Conservation (phyloP, 1,140 invertebrate species). For the Lepidurus arcticus region DNA sequence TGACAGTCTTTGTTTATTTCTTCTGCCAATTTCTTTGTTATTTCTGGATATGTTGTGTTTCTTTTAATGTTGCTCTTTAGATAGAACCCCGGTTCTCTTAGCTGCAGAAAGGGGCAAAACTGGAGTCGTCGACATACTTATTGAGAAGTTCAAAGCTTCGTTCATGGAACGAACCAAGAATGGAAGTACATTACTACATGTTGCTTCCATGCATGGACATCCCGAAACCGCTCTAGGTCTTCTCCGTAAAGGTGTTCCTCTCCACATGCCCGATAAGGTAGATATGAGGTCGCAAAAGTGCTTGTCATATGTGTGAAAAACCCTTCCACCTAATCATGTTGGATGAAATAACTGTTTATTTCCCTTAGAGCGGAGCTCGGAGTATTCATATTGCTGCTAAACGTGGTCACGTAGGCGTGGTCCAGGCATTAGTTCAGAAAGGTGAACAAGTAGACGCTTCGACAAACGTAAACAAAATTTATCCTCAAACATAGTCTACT, state of each 20-base stretch:
- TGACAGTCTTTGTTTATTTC: constrained; percentile 25
- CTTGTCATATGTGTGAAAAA: background rate
- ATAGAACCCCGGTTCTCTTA: constrained; percentile 92
- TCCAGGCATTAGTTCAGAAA: constrained; percentile 89
- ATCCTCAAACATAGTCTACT: background rate
- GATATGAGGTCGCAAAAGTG: constrained; percentile 1
- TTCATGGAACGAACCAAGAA: constrained; percentile 92
- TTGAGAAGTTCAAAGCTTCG: constrained; percentile 95
- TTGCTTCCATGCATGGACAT: constrained; percentile 91
- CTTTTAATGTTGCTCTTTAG: constrained; percentile 48
- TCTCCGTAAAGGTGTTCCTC: constrained; percentile 96
- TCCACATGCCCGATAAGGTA: constrained; percentile 98
- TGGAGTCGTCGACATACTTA: constrained; percentile 86
- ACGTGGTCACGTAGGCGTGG: constrained; percentile 93
- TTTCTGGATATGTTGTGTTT: constrained; percentile 33
- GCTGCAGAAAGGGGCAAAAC: constrained; percentile 96
- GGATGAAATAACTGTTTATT: background rate
- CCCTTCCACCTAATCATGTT: background rate
- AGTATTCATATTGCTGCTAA: constrained; percentile 87
- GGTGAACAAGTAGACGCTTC: constrained; percentile 92
- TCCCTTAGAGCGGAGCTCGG: constrained; percentile 66
- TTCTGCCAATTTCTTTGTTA: constrained; percentile 28
- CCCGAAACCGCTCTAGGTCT: constrained; percentile 97
- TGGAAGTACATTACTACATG: constrained; percentile 96
- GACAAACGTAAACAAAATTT: constrained; percentile 68